Conservation (phyloP, 92 coral and sea anemone species). For the Hydrozoanthus gracilis region DNA sequence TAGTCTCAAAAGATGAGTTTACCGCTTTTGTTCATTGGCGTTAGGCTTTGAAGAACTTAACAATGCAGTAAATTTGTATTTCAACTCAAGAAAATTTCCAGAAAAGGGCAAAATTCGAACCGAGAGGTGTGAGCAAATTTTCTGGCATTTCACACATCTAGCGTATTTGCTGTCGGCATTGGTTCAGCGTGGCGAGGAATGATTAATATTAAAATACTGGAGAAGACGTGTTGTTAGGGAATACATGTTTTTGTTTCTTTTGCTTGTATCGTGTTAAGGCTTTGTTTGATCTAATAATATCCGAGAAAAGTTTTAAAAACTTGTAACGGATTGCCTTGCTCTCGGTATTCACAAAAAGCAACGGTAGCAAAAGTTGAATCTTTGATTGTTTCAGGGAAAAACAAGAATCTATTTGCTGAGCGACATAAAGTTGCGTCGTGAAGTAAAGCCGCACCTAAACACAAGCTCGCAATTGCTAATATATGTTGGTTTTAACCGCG, state of each 20-base stretch:
- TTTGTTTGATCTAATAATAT: slow-evolving; percentile 79
- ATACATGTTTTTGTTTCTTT: slow-evolving; percentile 70
- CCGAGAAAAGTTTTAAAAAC: slow-evolving; percentile 38
- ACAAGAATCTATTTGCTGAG: not conserved
- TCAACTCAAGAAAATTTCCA: slow-evolving; percentile 1
- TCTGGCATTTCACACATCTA: slow-evolving; percentile 7
- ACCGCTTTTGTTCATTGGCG: slow-evolving; percentile 30
- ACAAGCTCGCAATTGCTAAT: slow-evolving; percentile 20
- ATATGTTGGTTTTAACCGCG: slow-evolving; percentile 40
- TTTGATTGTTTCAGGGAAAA: not conserved
- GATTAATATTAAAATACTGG: slow-evolving; percentile 40
- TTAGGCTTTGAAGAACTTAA: slow-evolving; percentile 5
- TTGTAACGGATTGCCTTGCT: slow-evolving; percentile 19
- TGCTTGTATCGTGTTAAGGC: slow-evolving; percentile 68
- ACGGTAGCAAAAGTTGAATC: slow-evolving; percentile 4
- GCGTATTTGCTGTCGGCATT: slow-evolving; percentile 27
- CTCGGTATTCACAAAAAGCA: slow-evolving; percentile 26
- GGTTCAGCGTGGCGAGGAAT: slow-evolving; percentile 15
- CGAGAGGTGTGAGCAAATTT: not conserved
- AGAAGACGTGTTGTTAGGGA: slow-evolving; percentile 52
- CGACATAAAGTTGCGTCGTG: slow-evolving; percentile 27
- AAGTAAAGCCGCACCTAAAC: slow-evolving; percentile 45
- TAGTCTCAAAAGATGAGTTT: slow-evolving; percentile 27
- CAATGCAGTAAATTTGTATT: slow-evolving; percentile 17
- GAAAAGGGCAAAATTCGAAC: slow-evolving; percentile 22